Evolutionary conservation across 2,888 invertebrate genomes (phyloP), one percentile per base, ranked within the genome.

Genomic region (Euphydryas editha): DNA sequence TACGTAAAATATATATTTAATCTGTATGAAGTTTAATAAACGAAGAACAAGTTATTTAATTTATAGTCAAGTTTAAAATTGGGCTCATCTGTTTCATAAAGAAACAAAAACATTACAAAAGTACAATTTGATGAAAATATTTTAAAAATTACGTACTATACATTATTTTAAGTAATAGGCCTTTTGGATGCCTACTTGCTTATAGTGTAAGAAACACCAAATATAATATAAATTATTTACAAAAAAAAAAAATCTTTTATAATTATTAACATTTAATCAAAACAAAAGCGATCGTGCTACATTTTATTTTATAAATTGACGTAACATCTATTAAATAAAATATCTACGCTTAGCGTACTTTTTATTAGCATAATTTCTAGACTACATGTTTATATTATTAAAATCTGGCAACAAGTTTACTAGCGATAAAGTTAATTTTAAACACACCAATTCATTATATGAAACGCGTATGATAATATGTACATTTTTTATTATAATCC

Each of bases 51-150:
- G 21, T 1, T 57, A 44, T 13, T 24, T 18, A 36, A 56, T 46
- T 42, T 20, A 49, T 65, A 65, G 51, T 68, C 67, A 80, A 79
- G 81, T 85, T 86, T 86, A 86, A 89, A 88, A 88, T 76, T 76
- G 90, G 90, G 90, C 90, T 90, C 90, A 85, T 76, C 72, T 78
- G 83, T 85, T 77, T 78, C 73, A 76, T 75, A 75, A 78, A 79
- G 78, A 83, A 81, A 83, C 83, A 79, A 69, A 81, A 51, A 13
- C 30, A 10, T 20, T 49, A 8, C 13, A 47, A 20, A 21, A 17
- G 18, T 47, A 7, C 13, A 18, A 13, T 18, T 47, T 21, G 3
- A 49, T 21, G 17, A 11, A 42, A 59, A 18, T 55, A 67, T 59
- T 55, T 39, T 13, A 46, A 46, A 7, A 6, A 24, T 6, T 30